These are phyloP conservation scores for Lasaia peninsularis DNA, from an alignment of 1,140 invertebrate genomes.

Conservation along the genomic window DNA sequence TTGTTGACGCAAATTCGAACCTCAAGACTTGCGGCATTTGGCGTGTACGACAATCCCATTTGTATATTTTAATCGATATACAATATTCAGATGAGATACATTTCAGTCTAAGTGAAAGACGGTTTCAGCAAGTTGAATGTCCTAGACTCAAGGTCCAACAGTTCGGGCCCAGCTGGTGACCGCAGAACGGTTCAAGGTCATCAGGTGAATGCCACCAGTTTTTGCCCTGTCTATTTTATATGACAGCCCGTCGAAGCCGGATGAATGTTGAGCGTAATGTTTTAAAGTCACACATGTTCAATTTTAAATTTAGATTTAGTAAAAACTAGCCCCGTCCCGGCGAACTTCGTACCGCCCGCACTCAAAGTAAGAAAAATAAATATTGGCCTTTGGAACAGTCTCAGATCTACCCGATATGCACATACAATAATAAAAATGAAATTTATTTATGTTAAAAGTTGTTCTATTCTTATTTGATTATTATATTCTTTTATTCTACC, in stretches of 20 bases:
- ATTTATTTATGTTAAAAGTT: no score
- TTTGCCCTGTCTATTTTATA: conserved; percentile 57
- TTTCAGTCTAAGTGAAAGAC: conserved; percentile 18
- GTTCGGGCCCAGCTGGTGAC: conserved; percentile 56
- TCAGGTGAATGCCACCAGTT: conserved; percentile 70
- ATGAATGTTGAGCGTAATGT: conserved; percentile 30
- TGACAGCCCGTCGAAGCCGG: conserved; percentile 54
- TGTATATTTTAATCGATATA: no score
- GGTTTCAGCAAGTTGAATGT: conserved; percentile 58
- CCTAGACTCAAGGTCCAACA: conserved; percentile 64
- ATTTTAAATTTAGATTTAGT: no score
- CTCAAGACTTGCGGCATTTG: background rate
- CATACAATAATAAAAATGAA: no score
- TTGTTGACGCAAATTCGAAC: background rate
- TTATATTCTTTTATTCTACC: no score
- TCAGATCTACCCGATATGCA: no score
- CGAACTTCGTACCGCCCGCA: no score
- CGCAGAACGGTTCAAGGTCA: conserved; percentile 62
- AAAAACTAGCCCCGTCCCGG: no score
- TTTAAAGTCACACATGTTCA: background rate
- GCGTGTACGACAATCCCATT: background rate
- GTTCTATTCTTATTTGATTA: no score
- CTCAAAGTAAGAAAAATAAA: no score
- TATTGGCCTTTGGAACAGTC: no score
- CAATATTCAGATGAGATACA: background rate